Base-by-base conservation (phyloP, 1,140 invertebrate genomes). In the Globodera ellingtonae region DNA sequence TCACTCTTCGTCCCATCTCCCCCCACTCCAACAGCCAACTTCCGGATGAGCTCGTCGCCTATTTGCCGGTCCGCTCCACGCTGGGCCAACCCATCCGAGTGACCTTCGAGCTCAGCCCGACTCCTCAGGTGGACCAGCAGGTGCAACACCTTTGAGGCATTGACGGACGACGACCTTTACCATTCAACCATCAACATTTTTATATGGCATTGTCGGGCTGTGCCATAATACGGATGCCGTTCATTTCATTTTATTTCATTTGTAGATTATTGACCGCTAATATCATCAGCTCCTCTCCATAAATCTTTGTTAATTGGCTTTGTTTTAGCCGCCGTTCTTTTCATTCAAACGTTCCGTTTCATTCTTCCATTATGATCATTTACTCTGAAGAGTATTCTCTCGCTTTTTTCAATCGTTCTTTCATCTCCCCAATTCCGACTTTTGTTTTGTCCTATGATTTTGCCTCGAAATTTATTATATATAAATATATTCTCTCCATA, bases 1-100 rank as follows among this genome's bases (percentile, higher is more conserved):
- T 83, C 66, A 76, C 76, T 3, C 69, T 83, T 4, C 46, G 75
- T 15, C 48, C 62, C 35, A 15, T 66, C 15, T 48, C 62, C 10
- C 47, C 56, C 4, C 46, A 65, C 44, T 69, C 52, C 5, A 65
- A 73, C 9, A 18, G 75, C 18, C 70, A 47, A 15, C 75, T 81
- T n/a, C 80, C 80, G 6, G 74, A 84, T 4, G 82, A 83, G 56
- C 70, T 83, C 6, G 47, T 84, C 35, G 82, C 82, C 66, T 83
- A 78, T 50, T 67, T 83, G 56, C 82, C 82, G 4, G 82, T 83
- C 56, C 70, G 75, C 47, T 66, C 82, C 44, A 56, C 69, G 10
- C 44, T 83, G 9, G 13, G 46, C 52, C 52, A 84, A 65, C 81
- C 82, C 13, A 48, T 83, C 50, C 75, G 74, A 8, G 62, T 83